Percentiles rank a stretch among this genome's conserved stretches.
These are phyloP conservation scores for Gymnothorax javanicus DNA, from an alignment of 2,797 vertebrate species.

Conservation along the genomic window DNA sequence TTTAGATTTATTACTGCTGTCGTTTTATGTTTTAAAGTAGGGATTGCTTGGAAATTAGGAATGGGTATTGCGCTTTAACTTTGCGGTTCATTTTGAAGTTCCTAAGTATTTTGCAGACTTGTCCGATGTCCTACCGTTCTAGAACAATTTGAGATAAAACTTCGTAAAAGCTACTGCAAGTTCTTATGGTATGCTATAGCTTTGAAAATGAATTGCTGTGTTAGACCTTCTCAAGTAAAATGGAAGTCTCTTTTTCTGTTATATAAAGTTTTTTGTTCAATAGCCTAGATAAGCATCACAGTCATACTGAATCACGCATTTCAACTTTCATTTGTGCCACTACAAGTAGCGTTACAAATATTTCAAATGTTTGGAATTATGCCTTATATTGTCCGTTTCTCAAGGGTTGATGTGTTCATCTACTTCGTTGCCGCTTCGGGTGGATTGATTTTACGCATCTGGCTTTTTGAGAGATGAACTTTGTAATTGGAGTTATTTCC, in stretches of 20 bases:
- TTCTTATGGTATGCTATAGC: background rate
- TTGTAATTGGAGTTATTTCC: background rate
- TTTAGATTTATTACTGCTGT: slow-evolving; percentile 16
- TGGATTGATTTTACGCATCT: background rate
- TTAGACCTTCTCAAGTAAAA: background rate
- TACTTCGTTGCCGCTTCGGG: background rate
- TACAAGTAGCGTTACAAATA: background rate
- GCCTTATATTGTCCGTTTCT: background rate
- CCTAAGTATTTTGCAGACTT: background rate
- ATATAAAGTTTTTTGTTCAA: background rate
- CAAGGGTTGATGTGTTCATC: background rate
- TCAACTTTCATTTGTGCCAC: background rate
- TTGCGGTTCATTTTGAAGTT: background rate
- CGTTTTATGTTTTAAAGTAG: background rate
- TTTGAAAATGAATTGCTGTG: background rate
- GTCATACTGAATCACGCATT: background rate
- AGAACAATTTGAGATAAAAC: background rate
- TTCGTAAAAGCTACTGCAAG: background rate
- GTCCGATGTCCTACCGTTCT: background rate
- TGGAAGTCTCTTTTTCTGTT: background rate
- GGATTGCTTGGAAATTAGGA: background rate
- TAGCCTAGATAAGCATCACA: background rate
- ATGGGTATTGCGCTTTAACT: background rate
- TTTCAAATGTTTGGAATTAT: background rate
- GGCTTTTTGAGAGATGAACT: background rate